Evolutionary conservation across 2,888 invertebrate genomes (phyloP).

Genomic region (Drosophila prolongata): DNA sequence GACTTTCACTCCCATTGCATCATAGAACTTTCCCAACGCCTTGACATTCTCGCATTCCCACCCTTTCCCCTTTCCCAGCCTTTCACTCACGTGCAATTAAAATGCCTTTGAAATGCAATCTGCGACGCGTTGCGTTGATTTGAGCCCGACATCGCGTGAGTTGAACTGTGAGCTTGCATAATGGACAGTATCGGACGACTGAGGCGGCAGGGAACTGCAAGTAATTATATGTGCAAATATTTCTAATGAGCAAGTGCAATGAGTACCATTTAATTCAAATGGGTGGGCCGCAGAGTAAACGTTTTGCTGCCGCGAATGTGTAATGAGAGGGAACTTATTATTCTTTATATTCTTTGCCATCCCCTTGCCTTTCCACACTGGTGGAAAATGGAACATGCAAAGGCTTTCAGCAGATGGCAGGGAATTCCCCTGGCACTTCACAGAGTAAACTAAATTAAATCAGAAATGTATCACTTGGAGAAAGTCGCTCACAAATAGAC

Average conservation of each 20-base stretch:
- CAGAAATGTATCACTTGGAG: constrained; percentile 6
- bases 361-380: constrained; percentile 2
- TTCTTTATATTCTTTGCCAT: constrained; percentile 11
- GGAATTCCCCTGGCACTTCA: constrained; percentile 5
- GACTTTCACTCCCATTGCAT: constrained; percentile 41
- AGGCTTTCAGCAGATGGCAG: constrained; percentile 20
- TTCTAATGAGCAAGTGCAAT: constrained; percentile 72
- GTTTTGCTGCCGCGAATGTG: constrained; percentile 36
- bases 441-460: constrained; percentile 26
- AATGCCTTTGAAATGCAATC: constrained; percentile 61
- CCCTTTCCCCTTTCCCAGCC: not conserved
- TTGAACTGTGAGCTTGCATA: constrained; percentile 40
- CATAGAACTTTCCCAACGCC: constrained; percentile 46
- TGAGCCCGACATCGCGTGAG: constrained; percentile 42
- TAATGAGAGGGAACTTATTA: constrained; percentile 36
- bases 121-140: constrained; percentile 32
- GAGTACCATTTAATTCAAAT: constrained; percentile 64
- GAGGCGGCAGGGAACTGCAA: constrained; percentile 33
- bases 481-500: constrained; percentile 6
- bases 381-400: constrained; percentile 35
- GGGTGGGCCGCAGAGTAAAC: constrained; percentile 19
- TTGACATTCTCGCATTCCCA: constrained; percentile 56
- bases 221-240: constrained; percentile 73
- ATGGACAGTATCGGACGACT: constrained; percentile 20
- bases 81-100: constrained; percentile 63